These are phyloP conservation scores for Sarcophaga subvicina DNA, from an alignment of 2,888 invertebrate genomes.

Conservation along the genomic window DNA sequence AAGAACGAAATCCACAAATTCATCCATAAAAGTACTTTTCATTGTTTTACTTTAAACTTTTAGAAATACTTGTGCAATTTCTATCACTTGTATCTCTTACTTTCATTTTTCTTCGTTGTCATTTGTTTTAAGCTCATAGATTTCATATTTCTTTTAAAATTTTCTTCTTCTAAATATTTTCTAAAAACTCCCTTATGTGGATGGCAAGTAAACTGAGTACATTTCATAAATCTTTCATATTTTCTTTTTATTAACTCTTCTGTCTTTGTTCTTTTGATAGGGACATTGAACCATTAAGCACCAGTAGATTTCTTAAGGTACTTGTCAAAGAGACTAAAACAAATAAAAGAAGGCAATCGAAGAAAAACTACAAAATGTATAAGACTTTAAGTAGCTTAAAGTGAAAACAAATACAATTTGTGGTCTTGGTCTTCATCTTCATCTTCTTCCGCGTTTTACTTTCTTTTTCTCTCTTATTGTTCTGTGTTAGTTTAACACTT, in stretches of 20 bases:
- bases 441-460: conserved; percentile 4
- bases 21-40: too few species aligned
- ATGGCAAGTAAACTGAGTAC: background rate
- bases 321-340: conserved; percentile 48
- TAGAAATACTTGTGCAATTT: too few species aligned
- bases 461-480: conserved; percentile 8
- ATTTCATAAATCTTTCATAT: background rate
- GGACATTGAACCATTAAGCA: conserved; percentile 49
- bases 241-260: conserved; percentile 9
- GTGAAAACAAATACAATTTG: conserved; percentile 63
- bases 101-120: too few species aligned
- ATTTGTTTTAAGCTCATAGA: too few species aligned
- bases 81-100: too few species aligned
- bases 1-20: too few species aligned
- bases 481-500: conserved; percentile 27
- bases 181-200: too few species aligned
- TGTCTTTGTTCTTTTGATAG: conserved; percentile 18
- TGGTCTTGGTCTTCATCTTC: conserved; percentile 7
- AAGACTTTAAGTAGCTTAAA: conserved; percentile 66
- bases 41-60: too few species aligned
- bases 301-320: conserved; percentile 25
- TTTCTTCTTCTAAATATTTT: background rate
- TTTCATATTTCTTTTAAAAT: background rate
- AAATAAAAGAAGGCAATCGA: background rate
- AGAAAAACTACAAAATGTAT: conserved; percentile 25